phyloP scores from a whole-genome alignment of 2,797 vertebrate species.

The Orestias chungarensis region DNA sequence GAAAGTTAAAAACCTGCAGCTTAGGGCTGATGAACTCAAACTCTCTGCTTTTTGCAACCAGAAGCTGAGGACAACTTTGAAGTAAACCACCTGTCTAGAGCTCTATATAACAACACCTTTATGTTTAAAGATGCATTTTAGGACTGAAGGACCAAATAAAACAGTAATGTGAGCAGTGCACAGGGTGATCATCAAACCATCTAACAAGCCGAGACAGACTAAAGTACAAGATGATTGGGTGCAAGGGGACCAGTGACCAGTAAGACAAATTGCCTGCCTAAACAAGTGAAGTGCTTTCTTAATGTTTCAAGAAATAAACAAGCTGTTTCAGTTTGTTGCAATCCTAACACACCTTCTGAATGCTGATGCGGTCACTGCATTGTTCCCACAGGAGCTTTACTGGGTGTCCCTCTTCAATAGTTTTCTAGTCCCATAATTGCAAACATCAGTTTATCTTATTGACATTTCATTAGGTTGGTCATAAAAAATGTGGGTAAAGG shows the following conservation, averaged over 20 bases:
- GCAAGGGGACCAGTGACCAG: not conserved
- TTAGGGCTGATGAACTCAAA: not conserved
- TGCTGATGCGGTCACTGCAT: not conserved
- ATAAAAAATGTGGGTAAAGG: not conserved
- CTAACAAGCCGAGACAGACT: not conserved
- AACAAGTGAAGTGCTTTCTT: not conserved
- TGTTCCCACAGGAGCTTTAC: not conserved
- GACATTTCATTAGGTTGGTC: not conserved
- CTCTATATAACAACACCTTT: not conserved
- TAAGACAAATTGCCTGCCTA: not conserved
- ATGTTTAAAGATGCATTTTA: not conserved
- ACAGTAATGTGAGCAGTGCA: not conserved
- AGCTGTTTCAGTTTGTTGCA: not conserved
- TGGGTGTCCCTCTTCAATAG: not conserved
- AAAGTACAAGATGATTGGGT: not conserved
- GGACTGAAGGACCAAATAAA: slow-evolving; percentile 1
- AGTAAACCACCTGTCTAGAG: not conserved
- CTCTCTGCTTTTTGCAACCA: not conserved
- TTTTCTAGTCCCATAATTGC: not conserved
- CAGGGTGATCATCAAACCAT: slow-evolving; percentile 3
- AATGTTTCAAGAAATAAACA: not conserved
- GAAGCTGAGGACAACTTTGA: not conserved
- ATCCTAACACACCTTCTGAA: not conserved
- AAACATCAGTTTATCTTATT: not conserved
- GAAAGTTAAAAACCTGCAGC: not conserved